Evolutionary conservation across 2,888 invertebrate genomes (phyloP), one percentile per base, ranked within the genome.

Genomic region (Sphinx pinastri): DNA sequence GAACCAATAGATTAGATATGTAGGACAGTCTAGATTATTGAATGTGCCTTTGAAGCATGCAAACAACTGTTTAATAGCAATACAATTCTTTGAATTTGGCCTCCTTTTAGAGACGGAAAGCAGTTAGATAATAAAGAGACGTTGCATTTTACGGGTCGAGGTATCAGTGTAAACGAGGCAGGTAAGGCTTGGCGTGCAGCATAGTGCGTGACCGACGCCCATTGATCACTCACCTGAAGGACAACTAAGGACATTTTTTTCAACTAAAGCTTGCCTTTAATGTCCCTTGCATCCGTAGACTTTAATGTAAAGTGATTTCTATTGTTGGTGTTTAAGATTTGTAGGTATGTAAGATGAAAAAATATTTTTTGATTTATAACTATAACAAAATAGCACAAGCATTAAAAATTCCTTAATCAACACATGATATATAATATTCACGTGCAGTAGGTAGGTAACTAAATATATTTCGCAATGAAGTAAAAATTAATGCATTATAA

Each of bases 161-260:
- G 86, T 86, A 87, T 88, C 86, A 86, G 85, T 81, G 79, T 81
- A 70, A 79, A 76, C 79, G 83, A 79, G 85, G 84, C 81, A 81
- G 80, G 73, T 75, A 81, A 77, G 76, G 71, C 76, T 76, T 89
- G 79, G 90, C 90, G 90, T 91, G 91, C 77, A 68, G 74, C 63
- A 70, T 71, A 69, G 85, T 88, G 87, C 92, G 92, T 92, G 92
- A 90, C 90, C 86, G 75, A 70, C 73, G 80, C 72, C 85, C 86
- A 89, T 92, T 86, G 89, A 92, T 92, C 91, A 92, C 83, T 71
- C 77, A 81, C 84, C 86, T 85, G 25, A 89, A 89, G 88, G 88
- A 88, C 87, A 84, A 85, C 81, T 83, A 86, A 87, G 84, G 89
- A 89, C 89, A 88, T 85, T 91, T 90, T 88, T 89, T 87, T 82